A percentile compares a stretch with the other conserved stretches of the same genome.
Conservation (phyloP, 2,888 invertebrate species). For the Monopis laevigella region DNA sequence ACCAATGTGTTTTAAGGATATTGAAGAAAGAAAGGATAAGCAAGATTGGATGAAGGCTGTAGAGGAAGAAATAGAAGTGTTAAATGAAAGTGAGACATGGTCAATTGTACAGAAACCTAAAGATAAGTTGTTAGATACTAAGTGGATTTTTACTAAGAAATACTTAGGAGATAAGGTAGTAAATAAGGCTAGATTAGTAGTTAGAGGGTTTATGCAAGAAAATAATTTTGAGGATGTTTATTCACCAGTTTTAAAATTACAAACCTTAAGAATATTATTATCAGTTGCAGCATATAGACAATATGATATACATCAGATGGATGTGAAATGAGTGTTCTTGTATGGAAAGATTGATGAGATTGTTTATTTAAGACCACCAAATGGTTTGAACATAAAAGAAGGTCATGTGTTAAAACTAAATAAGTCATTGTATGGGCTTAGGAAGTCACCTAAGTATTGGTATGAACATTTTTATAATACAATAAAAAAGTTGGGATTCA, state of each 20-base stretch:
- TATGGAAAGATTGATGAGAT: conserved; percentile 21
- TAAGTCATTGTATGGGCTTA: no score
- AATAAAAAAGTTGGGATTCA: conserved; percentile 16
- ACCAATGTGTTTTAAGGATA: conserved; percentile 14
- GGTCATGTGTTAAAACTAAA: no score
- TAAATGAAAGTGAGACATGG: conserved; percentile 18
- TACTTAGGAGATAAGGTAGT: no score
- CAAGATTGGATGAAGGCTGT: conserved; percentile 16
- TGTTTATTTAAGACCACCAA: no score
- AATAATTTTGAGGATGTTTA: no score
- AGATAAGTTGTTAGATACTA: conserved; percentile 14
- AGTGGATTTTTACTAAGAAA: conserved; percentile 20
- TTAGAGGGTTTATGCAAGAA: no score
- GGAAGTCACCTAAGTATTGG: conserved; percentile 14
- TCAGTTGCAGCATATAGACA: conserved; percentile 13
- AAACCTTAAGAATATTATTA: conserved; percentile 19
- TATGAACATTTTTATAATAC: conserved; percentile 16
- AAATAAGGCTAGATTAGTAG: no score
- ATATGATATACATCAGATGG: conserved; percentile 15
- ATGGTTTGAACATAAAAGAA: no score
- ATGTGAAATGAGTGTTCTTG: conserved; percentile 20
- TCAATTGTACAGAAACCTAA: conserved; percentile 12
- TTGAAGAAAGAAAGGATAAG: conserved; percentile 16
- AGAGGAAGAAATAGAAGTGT: conserved; percentile 17
- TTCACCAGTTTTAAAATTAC: no score